A percentile compares a stretch with the other conserved stretches of the same genome.
Conservation (phyloP, 2,113 vertebrate genomes). For the Salminus brasiliensis region DNA sequence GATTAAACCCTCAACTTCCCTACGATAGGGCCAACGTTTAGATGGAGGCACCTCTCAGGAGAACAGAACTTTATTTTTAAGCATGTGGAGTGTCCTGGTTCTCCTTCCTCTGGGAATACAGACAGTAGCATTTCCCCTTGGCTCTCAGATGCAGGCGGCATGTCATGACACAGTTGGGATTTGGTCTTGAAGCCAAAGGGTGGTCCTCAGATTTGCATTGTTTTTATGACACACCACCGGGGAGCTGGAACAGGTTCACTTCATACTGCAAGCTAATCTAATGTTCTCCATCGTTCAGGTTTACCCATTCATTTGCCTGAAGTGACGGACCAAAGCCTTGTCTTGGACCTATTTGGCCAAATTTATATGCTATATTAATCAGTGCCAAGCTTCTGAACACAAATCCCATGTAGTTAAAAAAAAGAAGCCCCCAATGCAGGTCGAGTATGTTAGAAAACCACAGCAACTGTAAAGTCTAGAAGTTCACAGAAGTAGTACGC, state of each 20-base stretch:
- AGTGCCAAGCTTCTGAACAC: background rate
- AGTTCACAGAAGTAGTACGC: conserved; percentile 2
- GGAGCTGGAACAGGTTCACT: conserved; percentile 3
- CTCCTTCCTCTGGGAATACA: conserved; percentile 2
- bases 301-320: background rate
- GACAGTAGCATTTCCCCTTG: background rate
- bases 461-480: conserved; percentile 8
- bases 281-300: background rate
- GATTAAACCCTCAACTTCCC: too few relatives aligned
- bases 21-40: too few relatives aligned
- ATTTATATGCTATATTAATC: background rate
- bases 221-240: conserved; percentile 16
- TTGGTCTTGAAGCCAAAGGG: conserved; percentile 15
- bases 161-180: conserved; percentile 7
- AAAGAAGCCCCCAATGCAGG: background rate
- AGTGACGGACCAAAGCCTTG: background rate
- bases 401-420: background rate
- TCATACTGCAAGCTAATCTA: conserved; percentile 13
- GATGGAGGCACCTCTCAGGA: too few relatives aligned
- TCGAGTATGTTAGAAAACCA: background rate
- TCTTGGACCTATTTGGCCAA: background rate
- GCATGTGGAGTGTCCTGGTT: background rate
- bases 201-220: conserved; percentile 11
- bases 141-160: background rate
- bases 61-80: too few relatives aligned